Base-by-base conservation (phyloP, 30 jellyfish, hydroid and myxozoan species). In the Phacellophora camtschatica region DNA sequence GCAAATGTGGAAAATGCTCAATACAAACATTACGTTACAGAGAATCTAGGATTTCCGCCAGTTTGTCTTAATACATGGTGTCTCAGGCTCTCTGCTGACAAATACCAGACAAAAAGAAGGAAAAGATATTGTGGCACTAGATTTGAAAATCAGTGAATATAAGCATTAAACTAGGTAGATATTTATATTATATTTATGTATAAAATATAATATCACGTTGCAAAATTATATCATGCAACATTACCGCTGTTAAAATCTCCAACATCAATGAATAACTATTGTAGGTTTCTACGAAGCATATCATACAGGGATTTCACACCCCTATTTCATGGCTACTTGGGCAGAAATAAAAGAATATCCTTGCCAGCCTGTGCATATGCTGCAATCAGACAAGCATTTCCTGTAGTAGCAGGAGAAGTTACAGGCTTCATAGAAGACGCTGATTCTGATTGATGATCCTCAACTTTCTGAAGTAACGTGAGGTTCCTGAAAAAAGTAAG, bases 301-400 rank as follows among this genome's bases (percentile, higher is more conserved):
- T 27, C 45, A n/a, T 27, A 58, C 45, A 58, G 45, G 27, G 45
- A 13, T 18, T 27, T 27, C 45, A n/a, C 74, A 3, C 74, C 48
- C 43, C 74, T 58, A 18, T n/a, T 58, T 58, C 74, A 58, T 58
- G 74, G 74, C 45, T 58, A 13, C 74, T 58, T 58, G 19, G 74
- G 74, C 19, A 58, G 74, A 27, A 58, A 58, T 58, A 58, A 58
- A 58, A 6, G 74, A 6, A 58, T 58, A 4, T 45, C 74, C 6
- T 18, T 58, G 74, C 45, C 67, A 6, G 67, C 67, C 67, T 53
- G 67, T 18, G 67, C 67, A 53, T 53, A 53, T 23, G 18, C 9
- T 53, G 24, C 67, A 53, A 53, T 53, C 9, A 53, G 67, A 23
- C 67, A 23, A 23, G 18, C 9, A 53, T 53, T 53, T 53, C 67